These are phyloP conservation scores for Nomada flava DNA, from an alignment of 2,888 invertebrate species.

Conservation along the genomic window DNA sequence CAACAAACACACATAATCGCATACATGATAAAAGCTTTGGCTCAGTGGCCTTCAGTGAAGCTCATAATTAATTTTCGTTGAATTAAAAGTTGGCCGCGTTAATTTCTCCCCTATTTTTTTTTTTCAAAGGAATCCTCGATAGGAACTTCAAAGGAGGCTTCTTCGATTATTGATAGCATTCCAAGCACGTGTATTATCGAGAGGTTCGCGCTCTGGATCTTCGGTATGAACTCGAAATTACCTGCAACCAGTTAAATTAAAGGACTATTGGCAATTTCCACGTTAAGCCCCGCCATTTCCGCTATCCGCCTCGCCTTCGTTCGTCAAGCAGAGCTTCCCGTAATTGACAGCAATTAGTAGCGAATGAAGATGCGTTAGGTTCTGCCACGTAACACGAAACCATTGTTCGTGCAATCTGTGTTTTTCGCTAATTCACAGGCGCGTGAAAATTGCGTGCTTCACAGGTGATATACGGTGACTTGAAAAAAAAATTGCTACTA, in stretches of 20 bases:
- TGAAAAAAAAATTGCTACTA: background rate
- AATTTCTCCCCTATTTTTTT: too few species aligned
- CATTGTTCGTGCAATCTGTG: background rate
- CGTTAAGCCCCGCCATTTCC: slow-evolving; percentile 66
- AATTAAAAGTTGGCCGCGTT: background rate
- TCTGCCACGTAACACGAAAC: slow-evolving; percentile 49
- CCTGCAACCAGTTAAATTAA: slow-evolving; percentile 52
- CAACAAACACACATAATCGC: too few species aligned
- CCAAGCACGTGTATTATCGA: slow-evolving; percentile 44
- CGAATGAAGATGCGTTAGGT: slow-evolving; percentile 69
- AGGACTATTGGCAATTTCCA: slow-evolving; percentile 70
- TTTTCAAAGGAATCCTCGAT: background rate
- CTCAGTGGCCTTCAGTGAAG: background rate
- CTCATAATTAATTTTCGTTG: background rate
- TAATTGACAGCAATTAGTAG: slow-evolving; percentile 69
- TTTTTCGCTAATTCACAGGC: background rate
- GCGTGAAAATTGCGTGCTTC: background rate
- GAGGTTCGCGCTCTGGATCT: slow-evolving; percentile 42
- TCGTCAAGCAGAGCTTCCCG: slow-evolving; percentile 39
- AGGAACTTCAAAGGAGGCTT: slow-evolving; percentile 29
- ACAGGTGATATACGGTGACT: background rate
- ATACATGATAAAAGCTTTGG: background rate
- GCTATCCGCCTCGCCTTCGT: slow-evolving; percentile 48
- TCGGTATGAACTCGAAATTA: slow-evolving; percentile 61
- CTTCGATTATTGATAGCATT: slow-evolving; percentile 50